These are phyloP conservation scores for Hyles lineata DNA, from an alignment of 2,888 invertebrate genomes.

Conservation along the genomic window DNA sequence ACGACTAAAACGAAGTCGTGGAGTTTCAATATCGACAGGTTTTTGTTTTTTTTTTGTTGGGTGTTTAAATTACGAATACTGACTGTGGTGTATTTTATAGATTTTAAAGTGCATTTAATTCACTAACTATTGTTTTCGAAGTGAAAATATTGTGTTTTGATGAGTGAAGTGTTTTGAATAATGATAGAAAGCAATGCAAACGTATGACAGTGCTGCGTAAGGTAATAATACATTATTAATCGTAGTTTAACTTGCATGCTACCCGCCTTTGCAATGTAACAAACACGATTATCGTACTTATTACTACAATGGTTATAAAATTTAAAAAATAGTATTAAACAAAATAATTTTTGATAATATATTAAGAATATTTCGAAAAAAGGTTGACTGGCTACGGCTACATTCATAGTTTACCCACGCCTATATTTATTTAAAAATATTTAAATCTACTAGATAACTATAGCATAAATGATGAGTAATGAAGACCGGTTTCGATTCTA, in stretches of 20 bases:
- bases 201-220: conserved; percentile 37
- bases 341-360: no score
- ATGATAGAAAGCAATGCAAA: conserved; percentile 36
- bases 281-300: background rate
- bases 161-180: conserved; percentile 13
- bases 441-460: no score
- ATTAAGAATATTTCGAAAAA: no score
- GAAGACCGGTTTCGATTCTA: no score
- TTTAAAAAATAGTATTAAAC: no score
- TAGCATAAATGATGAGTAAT: no score
- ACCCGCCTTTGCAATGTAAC: conserved; percentile 35
- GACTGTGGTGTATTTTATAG: background rate
- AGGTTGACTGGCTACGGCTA: no score
- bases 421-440: no score
- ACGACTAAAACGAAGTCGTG: conserved; percentile 13
- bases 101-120: background rate
- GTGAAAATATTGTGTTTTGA: conserved; percentile 22
- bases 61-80: background rate
- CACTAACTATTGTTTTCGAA: conserved; percentile 4
- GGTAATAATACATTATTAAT: conserved; percentile 41
- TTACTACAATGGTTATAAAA: background rate
- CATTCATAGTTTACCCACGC: no score
- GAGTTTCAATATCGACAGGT: background rate
- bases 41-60: background rate
- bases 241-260: conserved; percentile 40